Evolutionary conservation across 1,140 invertebrate species (phyloP), one percentile per base, ranked within the genome.

Genomic region (Pseudoatta argentina): DNA sequence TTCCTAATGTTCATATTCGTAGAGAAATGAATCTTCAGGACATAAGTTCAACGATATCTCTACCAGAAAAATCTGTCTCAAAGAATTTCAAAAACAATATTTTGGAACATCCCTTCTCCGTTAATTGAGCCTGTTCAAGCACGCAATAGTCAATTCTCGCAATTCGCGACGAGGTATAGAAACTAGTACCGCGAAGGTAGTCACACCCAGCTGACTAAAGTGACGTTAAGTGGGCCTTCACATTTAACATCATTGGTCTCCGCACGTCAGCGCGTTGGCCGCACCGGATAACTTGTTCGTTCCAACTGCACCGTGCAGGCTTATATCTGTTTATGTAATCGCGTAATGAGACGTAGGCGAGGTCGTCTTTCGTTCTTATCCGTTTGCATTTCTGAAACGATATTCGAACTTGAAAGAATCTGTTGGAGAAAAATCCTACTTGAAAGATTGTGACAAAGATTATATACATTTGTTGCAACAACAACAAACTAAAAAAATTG

Each of bases 311-410:
- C 88, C 27, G 48, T 77, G 48, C 44, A 55, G 57, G 30, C 75
- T 61, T 34, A 63, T 44, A 69, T 79, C 81, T 73, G 82, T 90
- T 92, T 92, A 92, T 88, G 91, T 91, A 92, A 92, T 89, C 83
- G 71, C 16, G 85, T 90, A 92, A 92, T 88, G 83, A 87, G 77
- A 89, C 86, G 92, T 91, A 79, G 91, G 89, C 91, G 92, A 89
- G 89, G 89, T 89, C 82, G 69, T 87, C 76, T 78, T 63, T 27
- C 83, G 81, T 63, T 64, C 83, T 87, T 82, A n/a, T 72, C 30
- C 76, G 18, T 66, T 66, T 53, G 44, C 72, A 77, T 81, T 55
- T 77, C 71, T 59, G 51, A 55, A 57, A 14, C 16, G 44, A 67
- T 69, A 61, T 55, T 55, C 34, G 30, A 61, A 63, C 51, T 21